These are phyloP conservation scores for Oostethus manadensis DNA, from an alignment of 2,113 vertebrate genomes.

Conservation along the genomic window DNA sequence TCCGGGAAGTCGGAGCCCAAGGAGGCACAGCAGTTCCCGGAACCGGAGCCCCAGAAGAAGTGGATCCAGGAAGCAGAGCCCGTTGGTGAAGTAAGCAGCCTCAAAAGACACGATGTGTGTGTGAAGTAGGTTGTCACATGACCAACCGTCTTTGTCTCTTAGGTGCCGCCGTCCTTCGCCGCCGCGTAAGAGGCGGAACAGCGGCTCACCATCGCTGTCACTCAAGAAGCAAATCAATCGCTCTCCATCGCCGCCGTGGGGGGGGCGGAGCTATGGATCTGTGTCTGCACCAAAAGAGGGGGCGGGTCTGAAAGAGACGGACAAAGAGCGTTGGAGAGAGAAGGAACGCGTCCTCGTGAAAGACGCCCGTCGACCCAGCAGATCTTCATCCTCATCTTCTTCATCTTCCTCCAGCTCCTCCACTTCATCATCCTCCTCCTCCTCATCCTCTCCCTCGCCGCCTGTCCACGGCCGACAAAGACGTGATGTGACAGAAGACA, in stretches of 20 bases:
- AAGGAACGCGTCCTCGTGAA: conserved; percentile 3
- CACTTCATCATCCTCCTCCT: conserved; percentile 61
- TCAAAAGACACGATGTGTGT: too few relatives aligned
- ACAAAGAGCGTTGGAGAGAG: conserved; percentile 12
- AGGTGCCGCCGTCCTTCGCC: conserved; percentile 29
- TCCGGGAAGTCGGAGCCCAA: too few relatives aligned
- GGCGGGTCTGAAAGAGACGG: conserved; percentile 21
- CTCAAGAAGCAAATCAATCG: conserved; percentile 40
- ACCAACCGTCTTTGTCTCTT: not conserved
- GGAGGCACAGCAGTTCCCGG: too few relatives aligned
- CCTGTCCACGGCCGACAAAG: conserved; percentile 37
- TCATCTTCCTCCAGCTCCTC: conserved; percentile 58
- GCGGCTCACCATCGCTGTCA: conserved; percentile 56
- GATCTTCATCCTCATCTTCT: conserved; percentile 7
- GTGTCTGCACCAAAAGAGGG: conserved; percentile 28
- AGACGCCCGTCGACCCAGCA: conserved; percentile 22
- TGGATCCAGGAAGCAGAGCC: too few relatives aligned
- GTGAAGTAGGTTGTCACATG: not conserved
- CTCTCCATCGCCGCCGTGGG: conserved; percentile 50
- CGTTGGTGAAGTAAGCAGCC: too few relatives aligned
- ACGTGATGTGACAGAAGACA: conserved; percentile 21
- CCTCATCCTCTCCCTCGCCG: conserved; percentile 35
- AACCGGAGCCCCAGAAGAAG: too few relatives aligned
- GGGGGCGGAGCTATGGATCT: conserved; percentile 22
- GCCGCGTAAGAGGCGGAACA: conserved; percentile 45